Evolutionary conservation across 30 jellyfish, hydroid and myxozoan genomes (phyloP).

Genomic region (Phacellophora camtschatica): DNA sequence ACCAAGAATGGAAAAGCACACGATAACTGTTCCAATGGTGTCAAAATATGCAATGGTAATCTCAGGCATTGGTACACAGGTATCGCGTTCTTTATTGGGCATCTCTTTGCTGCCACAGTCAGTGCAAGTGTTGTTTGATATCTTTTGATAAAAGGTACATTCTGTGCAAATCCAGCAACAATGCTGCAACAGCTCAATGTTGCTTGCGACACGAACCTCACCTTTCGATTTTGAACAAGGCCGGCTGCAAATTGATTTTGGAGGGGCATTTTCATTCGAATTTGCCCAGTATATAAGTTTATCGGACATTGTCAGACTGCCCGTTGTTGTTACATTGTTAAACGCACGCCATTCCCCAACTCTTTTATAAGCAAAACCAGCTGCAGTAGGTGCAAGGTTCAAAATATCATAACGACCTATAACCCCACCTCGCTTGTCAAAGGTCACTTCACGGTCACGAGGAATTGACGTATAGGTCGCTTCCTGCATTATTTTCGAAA

Average conservation of each 20-base stretch:
- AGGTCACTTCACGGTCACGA: conserved; percentile 12
- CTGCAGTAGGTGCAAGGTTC: background rate
- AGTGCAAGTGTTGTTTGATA: conserved; percentile 15
- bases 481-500: background rate
- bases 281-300: background rate
- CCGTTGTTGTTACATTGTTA: background rate
- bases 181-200: background rate
- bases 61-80: conserved; percentile 18
- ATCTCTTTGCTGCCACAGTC: background rate
- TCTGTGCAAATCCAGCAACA: conserved; percentile 45
- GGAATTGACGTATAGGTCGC: background rate
- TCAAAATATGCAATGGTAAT: background rate
- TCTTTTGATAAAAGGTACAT: background rate
- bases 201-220: background rate
- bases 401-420: conserved; percentile 13
- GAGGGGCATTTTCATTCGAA: background rate
- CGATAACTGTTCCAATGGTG: conserved; percentile 9
- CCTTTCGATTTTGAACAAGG: conserved; percentile 50
- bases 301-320: background rate
- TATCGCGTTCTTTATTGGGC: background rate
- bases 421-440: conserved; percentile 31
- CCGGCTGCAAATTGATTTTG: conserved; percentile 49
- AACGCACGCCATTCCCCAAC: conserved; percentile 35
- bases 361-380: background rate
- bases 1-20: conserved; percentile 46